These are phyloP conservation scores for Corythornis vintsioides DNA, from an alignment of 2,113 vertebrate species.

Conservation along the genomic window DNA sequence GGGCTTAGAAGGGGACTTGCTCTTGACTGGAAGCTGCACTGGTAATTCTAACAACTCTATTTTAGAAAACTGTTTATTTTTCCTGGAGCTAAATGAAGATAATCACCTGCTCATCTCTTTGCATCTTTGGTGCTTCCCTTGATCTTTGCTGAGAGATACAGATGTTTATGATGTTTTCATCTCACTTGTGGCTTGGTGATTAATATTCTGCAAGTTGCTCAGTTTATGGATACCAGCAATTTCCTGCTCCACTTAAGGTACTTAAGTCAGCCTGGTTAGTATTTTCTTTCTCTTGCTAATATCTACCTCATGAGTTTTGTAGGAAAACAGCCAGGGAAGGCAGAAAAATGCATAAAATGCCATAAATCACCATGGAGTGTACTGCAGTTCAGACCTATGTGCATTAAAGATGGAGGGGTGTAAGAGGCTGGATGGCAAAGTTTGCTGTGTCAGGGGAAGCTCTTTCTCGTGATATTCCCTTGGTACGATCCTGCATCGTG, in stretches of 20 bases:
- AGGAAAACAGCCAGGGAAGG: neutral
- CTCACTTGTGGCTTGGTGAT: conserved; percentile 2
- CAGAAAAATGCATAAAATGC: conserved; percentile 1
- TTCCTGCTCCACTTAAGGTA: conserved; percentile 47
- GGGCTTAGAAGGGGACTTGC: neutral
- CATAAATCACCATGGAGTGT: neutral
- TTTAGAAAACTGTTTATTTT: neutral
- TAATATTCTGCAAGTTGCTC: conserved; percentile 37
- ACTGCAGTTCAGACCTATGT: neutral
- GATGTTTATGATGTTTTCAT: conserved; percentile 4
- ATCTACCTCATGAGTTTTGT: conserved; percentile 32
- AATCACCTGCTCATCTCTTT: neutral
- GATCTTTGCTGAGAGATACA: neutral
- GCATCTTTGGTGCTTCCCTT: neutral
- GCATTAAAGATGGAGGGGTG: neutral
- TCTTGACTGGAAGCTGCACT: neutral
- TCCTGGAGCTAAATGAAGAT: neutral
- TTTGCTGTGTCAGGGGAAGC: neutral
- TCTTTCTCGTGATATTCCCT: neutral
- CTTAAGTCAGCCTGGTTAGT: conserved; percentile 29
- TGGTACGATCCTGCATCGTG: neutral
- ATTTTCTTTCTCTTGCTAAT: conserved; percentile 46
- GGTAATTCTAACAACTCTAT: neutral
- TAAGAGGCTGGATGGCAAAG: neutral
- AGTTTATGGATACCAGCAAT: neutral